Conservation (phyloP, 2,797 vertebrate species). For the Malurus splendens region DNA sequence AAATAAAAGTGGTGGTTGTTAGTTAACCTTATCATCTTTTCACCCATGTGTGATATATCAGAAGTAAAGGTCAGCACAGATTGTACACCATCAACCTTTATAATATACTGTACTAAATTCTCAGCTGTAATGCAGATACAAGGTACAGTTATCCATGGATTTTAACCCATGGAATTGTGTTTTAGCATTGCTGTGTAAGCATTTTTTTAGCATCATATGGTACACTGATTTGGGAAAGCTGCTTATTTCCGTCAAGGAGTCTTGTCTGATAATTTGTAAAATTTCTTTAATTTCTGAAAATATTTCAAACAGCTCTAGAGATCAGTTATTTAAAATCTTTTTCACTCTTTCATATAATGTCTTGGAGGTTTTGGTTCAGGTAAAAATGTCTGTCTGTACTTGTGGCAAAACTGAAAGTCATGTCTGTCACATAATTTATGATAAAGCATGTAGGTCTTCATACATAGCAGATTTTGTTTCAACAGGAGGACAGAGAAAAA, state of each 20-base stretch:
- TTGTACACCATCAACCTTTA: neutral
- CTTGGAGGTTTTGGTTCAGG: neutral
- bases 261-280: neutral
- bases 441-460: neutral
- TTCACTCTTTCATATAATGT: neutral
- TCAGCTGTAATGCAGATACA: neutral
- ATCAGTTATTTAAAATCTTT: neutral
- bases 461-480: neutral
- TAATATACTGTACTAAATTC: neutral
- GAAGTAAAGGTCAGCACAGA: neutral
- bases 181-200: neutral
- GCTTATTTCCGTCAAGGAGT: neutral
- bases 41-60: neutral
- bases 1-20: neutral
- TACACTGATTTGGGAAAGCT: neutral
- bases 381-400: neutral
- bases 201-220: neutral
- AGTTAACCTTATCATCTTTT: neutral
- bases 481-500: neutral
- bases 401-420: neutral
- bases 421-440: neutral
- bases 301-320: neutral
- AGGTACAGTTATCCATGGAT: neutral
- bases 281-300: neutral
- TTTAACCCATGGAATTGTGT: neutral